Conservation (phyloP, 2,888 invertebrate genomes). For the Aleiodes alternator region DNA sequence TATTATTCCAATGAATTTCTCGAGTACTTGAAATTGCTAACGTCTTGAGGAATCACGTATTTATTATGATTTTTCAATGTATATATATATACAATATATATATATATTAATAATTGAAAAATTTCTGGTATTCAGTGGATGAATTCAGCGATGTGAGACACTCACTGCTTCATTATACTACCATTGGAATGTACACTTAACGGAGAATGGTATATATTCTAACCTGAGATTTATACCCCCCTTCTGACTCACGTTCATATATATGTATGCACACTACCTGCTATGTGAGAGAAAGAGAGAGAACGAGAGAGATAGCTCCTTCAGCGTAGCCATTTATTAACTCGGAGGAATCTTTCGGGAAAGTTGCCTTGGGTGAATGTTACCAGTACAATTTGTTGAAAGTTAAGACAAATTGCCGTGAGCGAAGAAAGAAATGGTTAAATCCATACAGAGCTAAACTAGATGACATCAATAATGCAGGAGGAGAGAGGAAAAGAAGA, state of each 20-base stretch:
- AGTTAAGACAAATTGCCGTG: constrained; percentile 34
- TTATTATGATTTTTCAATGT: not conserved
- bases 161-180: constrained; percentile 24
- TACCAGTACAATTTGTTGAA: constrained; percentile 29
- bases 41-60: not conserved
- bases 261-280: not conserved
- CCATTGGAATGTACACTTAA: constrained; percentile 11
- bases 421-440: constrained; percentile 27
- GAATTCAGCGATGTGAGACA: constrained; percentile 30
- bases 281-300: no score
- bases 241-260: constrained; percentile 14
- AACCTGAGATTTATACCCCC: constrained; percentile 26
- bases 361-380: constrained; percentile 17
- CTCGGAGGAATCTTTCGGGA: constrained; percentile 25
- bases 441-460: constrained; percentile 38
- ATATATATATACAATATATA: no score
- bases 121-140: constrained; percentile 12
- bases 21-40: no score
- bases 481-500: constrained; percentile 15
- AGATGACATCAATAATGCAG: constrained; percentile 44
- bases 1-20: constrained; percentile 8
- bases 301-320: not conserved
- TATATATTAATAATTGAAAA: not conserved
- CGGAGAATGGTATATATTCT: not conserved
- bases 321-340: constrained; percentile 20